Conservation (phyloP, 35 echinoderm and acorn worm species). For the Ptychodera flava region DNA sequence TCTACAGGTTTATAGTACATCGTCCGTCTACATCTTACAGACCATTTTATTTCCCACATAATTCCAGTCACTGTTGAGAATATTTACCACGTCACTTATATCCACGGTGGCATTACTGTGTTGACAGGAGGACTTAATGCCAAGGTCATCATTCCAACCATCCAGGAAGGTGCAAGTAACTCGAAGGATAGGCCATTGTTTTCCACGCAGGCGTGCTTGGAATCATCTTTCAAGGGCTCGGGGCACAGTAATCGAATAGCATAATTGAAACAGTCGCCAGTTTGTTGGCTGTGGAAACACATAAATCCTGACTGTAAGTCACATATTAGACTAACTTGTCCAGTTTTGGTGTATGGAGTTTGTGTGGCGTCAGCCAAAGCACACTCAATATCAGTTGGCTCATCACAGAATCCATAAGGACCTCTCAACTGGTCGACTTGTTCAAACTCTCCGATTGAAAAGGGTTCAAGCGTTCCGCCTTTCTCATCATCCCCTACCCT, state of each 20-base stretch:
- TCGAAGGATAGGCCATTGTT: no score
- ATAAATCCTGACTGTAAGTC: not conserved
- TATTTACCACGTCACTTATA: no score
- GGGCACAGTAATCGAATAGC: not conserved
- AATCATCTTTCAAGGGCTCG: no score
- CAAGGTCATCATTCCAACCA: no score
- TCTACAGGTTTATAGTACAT: no score
- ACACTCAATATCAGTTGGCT: conserved; percentile 5
- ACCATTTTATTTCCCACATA: no score
- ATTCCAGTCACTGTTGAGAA: no score
- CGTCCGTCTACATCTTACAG: no score
- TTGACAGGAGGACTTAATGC: no score
- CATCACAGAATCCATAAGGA: conserved; percentile 4
- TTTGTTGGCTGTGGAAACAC: not conserved
- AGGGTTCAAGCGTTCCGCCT: not conserved
- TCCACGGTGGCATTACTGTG: no score
- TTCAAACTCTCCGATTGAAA: conserved; percentile 12
- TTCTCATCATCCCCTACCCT: conserved; percentile 22
- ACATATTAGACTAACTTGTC: not conserved
- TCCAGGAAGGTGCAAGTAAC: no score
- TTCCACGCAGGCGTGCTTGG: no score
- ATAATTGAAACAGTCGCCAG: not conserved
- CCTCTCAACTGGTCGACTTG: not conserved
- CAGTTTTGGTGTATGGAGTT: not conserved
- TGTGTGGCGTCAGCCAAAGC: not conserved